Percentiles rank a stretch among this genome's conserved stretches.
Conservation (phyloP, 2,797 vertebrate species). For the Alosa sapidissima region DNA sequence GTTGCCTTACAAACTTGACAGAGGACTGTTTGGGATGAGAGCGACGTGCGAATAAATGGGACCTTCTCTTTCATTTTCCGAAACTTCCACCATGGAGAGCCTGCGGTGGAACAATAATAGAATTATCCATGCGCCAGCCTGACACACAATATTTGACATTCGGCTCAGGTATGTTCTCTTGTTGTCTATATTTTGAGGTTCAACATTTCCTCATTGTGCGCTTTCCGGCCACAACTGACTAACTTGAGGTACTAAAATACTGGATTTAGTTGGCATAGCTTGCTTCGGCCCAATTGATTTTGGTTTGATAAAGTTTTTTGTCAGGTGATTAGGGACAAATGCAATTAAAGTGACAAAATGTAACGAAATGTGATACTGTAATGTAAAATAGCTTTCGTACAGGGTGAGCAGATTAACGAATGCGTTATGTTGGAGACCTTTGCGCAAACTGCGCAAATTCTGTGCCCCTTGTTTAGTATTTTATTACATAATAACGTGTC, state of each 20-base stretch:
- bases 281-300: background rate
- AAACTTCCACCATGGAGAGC: constrained; percentile 59
- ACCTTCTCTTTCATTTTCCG: constrained; percentile 34
- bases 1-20: background rate
- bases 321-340: background rate
- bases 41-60: constrained; percentile 22
- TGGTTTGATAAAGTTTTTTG: background rate
- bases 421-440: background rate
- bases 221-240: background rate
- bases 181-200: background rate
- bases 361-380: background rate
- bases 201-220: background rate
- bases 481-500: background rate
- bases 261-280: background rate
- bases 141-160: constrained; percentile 36
- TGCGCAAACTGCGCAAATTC: background rate
- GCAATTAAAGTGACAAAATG: background rate
- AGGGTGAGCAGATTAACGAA: background rate
- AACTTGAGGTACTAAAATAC: background rate
- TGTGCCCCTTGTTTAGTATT: background rate
- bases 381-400: background rate
- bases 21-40: background rate
- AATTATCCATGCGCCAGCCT: constrained; percentile 47
- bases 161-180: constrained; percentile 59
- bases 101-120: constrained; percentile 47